A percentile compares a stretch with the other conserved stretches of the same genome.
Conservation (phyloP, 2,888 invertebrate genomes). For the Diabrotica balteata region DNA sequence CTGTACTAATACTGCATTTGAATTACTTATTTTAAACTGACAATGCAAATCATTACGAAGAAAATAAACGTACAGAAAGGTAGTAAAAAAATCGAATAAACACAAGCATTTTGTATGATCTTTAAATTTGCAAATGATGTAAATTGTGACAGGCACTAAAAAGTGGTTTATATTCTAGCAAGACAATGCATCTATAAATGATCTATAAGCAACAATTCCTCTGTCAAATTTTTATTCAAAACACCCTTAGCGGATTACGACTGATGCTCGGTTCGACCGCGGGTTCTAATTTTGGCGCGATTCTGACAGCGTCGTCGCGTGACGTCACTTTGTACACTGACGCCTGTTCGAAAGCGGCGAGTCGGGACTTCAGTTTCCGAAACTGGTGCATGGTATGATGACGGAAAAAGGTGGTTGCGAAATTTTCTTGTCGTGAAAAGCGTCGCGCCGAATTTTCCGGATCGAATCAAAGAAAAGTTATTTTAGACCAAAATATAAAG, state of each 20-base stretch:
- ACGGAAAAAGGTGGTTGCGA: conserved; percentile 16
- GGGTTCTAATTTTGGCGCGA: conserved; percentile 31
- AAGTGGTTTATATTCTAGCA: background rate
- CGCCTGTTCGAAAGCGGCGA: conserved; percentile 21
- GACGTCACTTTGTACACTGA: conserved; percentile 16
- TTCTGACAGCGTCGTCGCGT: conserved; percentile 15
- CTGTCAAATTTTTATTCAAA: background rate
- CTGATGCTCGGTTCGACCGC: background rate
- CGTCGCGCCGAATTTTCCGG: background rate
- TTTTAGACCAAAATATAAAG: background rate
- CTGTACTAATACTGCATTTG: too few species aligned
- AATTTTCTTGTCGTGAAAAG: conserved; percentile 15
- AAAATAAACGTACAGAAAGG: too few species aligned
- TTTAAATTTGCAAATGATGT: too few species aligned
- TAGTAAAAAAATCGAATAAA: too few species aligned
- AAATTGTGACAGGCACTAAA: too few species aligned
- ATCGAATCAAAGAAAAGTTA: background rate
- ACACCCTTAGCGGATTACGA: conserved; percentile 4
- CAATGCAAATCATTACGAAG: too few species aligned
- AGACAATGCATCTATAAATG: background rate
- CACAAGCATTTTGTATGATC: too few species aligned
- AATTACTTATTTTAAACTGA: too few species aligned
- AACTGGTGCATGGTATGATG: conserved; percentile 25
- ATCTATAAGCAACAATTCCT: too few species aligned
- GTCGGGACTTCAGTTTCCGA: conserved; percentile 24